These are phyloP conservation scores for Pentalonia nigronervosa DNA, from an alignment of 1,140 invertebrate genomes.

Conservation along the genomic window DNA sequence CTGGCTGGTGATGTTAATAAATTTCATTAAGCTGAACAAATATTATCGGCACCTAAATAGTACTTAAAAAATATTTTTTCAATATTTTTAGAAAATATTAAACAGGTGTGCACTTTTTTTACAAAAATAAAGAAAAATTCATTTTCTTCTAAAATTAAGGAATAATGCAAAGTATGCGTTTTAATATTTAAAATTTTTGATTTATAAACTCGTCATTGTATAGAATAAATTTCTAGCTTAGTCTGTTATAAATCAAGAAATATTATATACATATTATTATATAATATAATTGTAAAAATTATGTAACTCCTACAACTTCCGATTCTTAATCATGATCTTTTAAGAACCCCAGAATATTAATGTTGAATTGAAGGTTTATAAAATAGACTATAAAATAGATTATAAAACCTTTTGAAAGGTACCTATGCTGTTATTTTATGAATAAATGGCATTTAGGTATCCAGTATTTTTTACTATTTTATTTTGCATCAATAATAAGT, in stretches of 20 bases:
- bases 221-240: neutral
- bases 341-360: neutral
- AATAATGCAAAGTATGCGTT: too few species aligned
- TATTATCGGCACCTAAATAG: too few species aligned
- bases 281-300: neutral
- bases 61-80: neutral
- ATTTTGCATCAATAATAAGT: neutral
- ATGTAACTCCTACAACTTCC: neutral
- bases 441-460: neutral
- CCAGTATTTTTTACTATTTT: neutral
- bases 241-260: neutral
- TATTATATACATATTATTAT: too few species aligned
- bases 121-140: neutral
- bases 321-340: neutral
- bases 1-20: too few species aligned
- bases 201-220: too few species aligned
- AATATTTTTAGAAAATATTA: neutral
- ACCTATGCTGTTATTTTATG: neutral
- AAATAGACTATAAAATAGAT: too few species aligned
- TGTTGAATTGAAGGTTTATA: neutral
- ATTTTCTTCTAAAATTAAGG: too few species aligned
- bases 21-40: too few species aligned
- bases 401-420: neutral
- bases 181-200: too few species aligned
- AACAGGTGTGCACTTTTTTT: neutral